Evolutionary conservation across 1,140 invertebrate genomes (phyloP).

Genomic region (Aporrectodea caliginosa): DNA sequence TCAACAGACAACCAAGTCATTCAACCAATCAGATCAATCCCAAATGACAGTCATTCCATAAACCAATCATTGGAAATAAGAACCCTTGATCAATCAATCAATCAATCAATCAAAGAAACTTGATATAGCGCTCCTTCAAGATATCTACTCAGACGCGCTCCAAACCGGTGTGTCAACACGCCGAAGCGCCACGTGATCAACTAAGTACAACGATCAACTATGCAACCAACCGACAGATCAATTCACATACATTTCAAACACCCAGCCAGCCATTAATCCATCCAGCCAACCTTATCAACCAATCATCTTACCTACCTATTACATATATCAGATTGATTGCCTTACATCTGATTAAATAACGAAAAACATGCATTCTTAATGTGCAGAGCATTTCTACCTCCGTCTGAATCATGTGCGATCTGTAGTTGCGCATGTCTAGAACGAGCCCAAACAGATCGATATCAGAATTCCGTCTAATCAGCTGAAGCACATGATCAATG

Average conservation of each 20-base stretch:
- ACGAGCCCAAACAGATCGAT: constrained; percentile 98
- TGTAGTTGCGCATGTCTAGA: constrained; percentile 85
- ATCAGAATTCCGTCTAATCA: constrained; percentile 76
- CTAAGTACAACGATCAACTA: too few species aligned
- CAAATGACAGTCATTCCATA: too few species aligned
- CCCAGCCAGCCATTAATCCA: background rate
- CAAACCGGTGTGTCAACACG: too few species aligned
- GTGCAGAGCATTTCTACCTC: constrained; percentile 59
- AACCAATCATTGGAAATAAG: too few species aligned
- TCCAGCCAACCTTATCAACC: background rate
- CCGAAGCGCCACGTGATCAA: too few species aligned
- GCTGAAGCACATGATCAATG: constrained; percentile 93
- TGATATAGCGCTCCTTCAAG: too few species aligned
- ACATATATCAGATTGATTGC: background rate
- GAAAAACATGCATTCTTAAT: background rate
- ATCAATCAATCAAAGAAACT: too few species aligned
- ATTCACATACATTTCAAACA: background rate
- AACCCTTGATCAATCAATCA: too few species aligned
- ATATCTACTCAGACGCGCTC: too few species aligned
- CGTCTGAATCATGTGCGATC: constrained; percentile 71
- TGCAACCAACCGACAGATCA: too few species aligned
- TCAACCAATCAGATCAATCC: too few species aligned
- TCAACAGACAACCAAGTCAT: too few species aligned
- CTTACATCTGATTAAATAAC: background rate
- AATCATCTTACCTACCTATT: background rate